Evolutionary conservation across 1,140 invertebrate species (phyloP), one percentile per base, ranked within the genome.

Genomic region (Neodiprion pinetum): DNA sequence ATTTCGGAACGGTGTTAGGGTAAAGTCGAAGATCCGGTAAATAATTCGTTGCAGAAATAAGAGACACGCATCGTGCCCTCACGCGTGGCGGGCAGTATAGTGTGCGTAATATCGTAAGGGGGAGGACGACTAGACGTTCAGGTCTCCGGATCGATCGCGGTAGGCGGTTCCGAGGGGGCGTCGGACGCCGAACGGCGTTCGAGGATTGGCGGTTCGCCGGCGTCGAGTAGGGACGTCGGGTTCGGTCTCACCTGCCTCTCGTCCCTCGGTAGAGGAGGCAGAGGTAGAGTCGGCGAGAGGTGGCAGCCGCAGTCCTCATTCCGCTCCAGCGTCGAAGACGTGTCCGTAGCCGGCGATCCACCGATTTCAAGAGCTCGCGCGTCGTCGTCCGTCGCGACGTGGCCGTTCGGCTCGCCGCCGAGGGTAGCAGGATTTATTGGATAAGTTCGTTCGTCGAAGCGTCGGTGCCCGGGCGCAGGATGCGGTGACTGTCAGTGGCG

Each of bases 261-360:
- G 28, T 68, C n/a, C 40, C 47, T 53, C 49, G 12, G 50, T 70
- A 49, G 9, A 17, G 12, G 71, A 21, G 67, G 12, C 48, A 67
- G 71, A 80, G 78, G 78, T 75, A 78, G 83, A 74, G 70, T 77
- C 73, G 73, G 80, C 82, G 76, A 77, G 83, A 79, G 83, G 83
- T 78, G 76, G 79, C 78, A 75, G 75, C 77, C 83, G 80, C 82
- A 85, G 83, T 85, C 81, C 79, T 74, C 83, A 80, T 83, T 83
- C 82, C 77, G 82, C 82, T 83, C 75, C 77, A 78, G 83, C 68
- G 77, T 80, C 77, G 83, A 82, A 61, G 75, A 78, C 75, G 70
- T 69, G 11, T 47, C 23, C 68, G 47, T 23, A 14, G 21, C 61
- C 61, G 14, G 7, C 61, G 61, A 66, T 21, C 61, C 61, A 21